Evolutionary conservation across 2,113 vertebrate genomes (phyloP), one percentile per base, ranked within the genome.

Genomic region (Cochlearius cochlearius): DNA sequence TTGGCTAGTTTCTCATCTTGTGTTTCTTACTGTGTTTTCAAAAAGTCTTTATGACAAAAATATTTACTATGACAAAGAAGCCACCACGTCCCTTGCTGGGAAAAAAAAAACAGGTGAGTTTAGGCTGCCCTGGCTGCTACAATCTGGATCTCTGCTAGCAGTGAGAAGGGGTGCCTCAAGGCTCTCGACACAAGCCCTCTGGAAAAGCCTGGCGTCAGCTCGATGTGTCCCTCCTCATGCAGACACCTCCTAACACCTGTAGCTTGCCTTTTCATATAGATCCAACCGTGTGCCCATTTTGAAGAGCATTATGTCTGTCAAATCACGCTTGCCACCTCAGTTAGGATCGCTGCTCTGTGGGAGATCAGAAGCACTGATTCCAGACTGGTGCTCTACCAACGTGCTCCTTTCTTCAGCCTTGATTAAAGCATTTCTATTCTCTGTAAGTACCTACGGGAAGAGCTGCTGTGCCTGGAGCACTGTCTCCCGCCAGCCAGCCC

Each of bases 171-270:
- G 16, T 62, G 32, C 13, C 63, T 47, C 50, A 8, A 27, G 12
- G 41, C 14, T 66, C 38, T 45, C 59, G n/a, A 15, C 12, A 34
- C 8, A 67, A 38, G 29, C 27, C 29, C 39, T 89, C 5, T 26
- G 50, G 58, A 72, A 74, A 80, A 69, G 68, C 29, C 30, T 76
- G 78, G 29, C 4, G 3, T 41, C 29, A 50, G 23, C 32, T n/a
- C 2, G 1, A 5, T 0, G 4, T 15, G 23, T 25, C n/a, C 45
- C 18, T 77, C 20, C 30, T 13, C 2, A 3, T 8, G n/a, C 4
- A 58, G 58, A 83, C 1, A 2, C 39, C 56, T 78, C n/a, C 5
- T n/a, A 15, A 32, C 20, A 62, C n/a, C 32, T 32, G 23, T n/a
- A 80, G 32, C 47, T 38, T 21, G 19, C 58, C 55, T 71, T 36